A percentile compares a stretch with the other conserved stretches of the same genome.
phyloP scores from a whole-genome alignment of 2,113 vertebrate species.

The Astur gentilis region DNA sequence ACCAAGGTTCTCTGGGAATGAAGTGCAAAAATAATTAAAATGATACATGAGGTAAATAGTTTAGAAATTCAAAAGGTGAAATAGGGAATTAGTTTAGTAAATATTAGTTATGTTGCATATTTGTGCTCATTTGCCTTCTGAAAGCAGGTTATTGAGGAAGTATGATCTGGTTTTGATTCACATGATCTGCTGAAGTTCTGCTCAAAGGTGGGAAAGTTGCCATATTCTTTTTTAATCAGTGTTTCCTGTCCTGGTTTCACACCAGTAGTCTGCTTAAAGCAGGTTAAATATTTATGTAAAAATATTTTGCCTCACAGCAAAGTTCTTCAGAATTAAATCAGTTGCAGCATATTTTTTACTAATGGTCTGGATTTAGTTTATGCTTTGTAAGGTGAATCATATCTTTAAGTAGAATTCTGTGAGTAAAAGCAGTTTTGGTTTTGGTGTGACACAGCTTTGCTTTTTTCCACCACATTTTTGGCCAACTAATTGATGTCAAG shows the following conservation, averaged over 20 bases:
- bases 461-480: background rate
- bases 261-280: background rate
- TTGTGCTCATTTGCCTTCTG: slow-evolving; percentile 53
- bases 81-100: slow-evolving; percentile 60
- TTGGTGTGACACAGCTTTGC: background rate
- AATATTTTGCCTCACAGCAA: background rate
- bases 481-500: background rate
- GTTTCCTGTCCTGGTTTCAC: background rate
- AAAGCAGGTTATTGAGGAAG: background rate
- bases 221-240: background rate
- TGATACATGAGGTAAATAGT: slow-evolving; percentile 76
- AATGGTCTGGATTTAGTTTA: background rate
- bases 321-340: background rate
- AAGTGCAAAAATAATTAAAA: slow-evolving; percentile 80
- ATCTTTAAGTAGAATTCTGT: background rate
- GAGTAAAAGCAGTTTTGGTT: background rate
- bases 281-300: background rate
- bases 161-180: background rate
- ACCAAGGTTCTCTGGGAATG: slow-evolving; percentile 70
- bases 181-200: background rate
- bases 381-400: background rate
- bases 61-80: slow-evolving; percentile 73
- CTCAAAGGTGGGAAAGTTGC: background rate
- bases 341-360: background rate
- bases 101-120: slow-evolving; percentile 62